Conservation (phyloP, 2,113 vertebrate genomes). For the Phasianus colchicus region DNA sequence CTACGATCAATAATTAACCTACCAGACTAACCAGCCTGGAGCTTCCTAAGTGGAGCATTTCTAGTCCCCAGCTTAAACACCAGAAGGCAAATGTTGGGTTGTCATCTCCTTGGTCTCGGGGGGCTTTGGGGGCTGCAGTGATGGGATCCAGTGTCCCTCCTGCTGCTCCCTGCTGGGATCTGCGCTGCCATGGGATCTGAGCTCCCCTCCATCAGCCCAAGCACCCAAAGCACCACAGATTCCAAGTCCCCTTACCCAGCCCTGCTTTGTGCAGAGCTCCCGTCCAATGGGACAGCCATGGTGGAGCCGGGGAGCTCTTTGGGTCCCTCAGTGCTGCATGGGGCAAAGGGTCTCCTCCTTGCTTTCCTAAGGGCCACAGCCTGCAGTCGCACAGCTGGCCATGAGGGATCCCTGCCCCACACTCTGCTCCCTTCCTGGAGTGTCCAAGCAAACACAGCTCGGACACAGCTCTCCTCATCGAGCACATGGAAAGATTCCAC, state of each 20-base stretch:
- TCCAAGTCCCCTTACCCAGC: too few species aligned
- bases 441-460: rapidly evolving
- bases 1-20: neutral
- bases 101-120: rapidly evolving
- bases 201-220: too few species aligned
- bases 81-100: rapidly evolving
- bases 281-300: neutral
- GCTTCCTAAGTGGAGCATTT: too few species aligned
- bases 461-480: neutral
- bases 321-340: neutral
- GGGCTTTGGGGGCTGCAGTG: too few species aligned
- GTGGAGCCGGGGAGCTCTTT: neutral
- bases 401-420: too few species aligned
- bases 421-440: neutral
- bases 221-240: too few species aligned
- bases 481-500: neutral
- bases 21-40: neutral
- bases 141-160: too few species aligned
- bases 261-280: too few species aligned
- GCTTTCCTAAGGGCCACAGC: rapidly evolving
- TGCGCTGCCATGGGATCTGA: too few species aligned
- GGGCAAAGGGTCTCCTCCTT: neutral
- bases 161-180: too few species aligned
- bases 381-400: neutral
- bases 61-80: neutral